Base-by-base conservation (phyloP, 2,797 vertebrate species). In the Threskiornis aethiopicus region DNA sequence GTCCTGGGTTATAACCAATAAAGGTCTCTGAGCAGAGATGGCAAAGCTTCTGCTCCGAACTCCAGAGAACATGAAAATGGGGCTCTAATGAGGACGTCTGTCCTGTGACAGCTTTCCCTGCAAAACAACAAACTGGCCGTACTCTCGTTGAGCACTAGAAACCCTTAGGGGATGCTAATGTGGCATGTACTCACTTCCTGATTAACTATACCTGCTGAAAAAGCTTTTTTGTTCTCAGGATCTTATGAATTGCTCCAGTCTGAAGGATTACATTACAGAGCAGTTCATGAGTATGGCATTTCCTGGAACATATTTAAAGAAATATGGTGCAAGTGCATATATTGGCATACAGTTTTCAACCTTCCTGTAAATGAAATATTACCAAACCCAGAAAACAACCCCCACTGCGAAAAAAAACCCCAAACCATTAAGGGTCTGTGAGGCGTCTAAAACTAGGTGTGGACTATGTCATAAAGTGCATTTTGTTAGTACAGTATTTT, bases 181-280 rank as follows among this genome's bases (percentile, higher is more conserved):
- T 89, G 94, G 90, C 92, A 76, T 93, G 84, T 94, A 89, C 93
- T 94, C 83, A 62, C 90, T 96, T 95, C 91, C 94, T 97, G 91
- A 93, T 97, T 97, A 96, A 93, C 94, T 71, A 29, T 94, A 96
- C 95, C 95, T 97, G 92, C 90, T 96, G 92, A 95, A 97, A 97
- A 95, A 93, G 79, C 81, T 71, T 85, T 92, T 94, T 93, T 93
- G 25, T 94, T 94, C 84, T 83, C 44, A 13, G 46, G 70, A 66
- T 95, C 93, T 79, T 95, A 94, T 79, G 91, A 95, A 95, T 89
- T 93, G 85, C 95, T 94, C 73, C 85, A 84, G 77, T 91, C 96
- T 96, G 89, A 94, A 95, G 95, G 96, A 95, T 97, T 96, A 73
- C 91, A 91, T 92, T 97, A 94, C 94, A 94, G 91, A 95, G 79